Evolutionary conservation across 92 coral and sea anemone genomes (phyloP), one percentile per base, ranked within the genome.

Genomic region (Meandrina meandrites): DNA sequence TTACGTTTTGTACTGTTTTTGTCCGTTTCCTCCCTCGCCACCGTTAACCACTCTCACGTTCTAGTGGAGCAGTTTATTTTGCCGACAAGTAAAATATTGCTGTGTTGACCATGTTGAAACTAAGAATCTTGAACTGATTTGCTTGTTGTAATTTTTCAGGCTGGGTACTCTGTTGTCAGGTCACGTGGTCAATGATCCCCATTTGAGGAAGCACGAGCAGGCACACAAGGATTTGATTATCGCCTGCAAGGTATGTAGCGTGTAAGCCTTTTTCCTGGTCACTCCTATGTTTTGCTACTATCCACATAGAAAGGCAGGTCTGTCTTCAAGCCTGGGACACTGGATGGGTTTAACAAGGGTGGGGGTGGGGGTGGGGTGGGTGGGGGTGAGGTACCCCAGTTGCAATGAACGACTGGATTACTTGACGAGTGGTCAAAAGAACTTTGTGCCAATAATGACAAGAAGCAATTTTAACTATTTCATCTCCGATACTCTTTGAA

Each of bases 231-330:
- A 92, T 19, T 89, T 91, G 82, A 76, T 90, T 76, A 88, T 72
- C 79, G 95, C 99, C 72, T 94, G 94, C 79, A 93, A 93, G 97
- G 99, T 95, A 50, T 67, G 85, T 56, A 40, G 28, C 8, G 32
- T 16, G 0, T 4, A 68, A 15, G 73, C 16, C 17, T 24, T 12
- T 8, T 30, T n/a, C 1, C 73, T 68, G 10, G n/a, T 27, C 17
- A 68, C 73, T 18, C 60, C 60, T 50, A 50, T 13, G 16, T 50
- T 54, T 54, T 54, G 60, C 5, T 1, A 16, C 60, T 54, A 54
- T 54, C 22, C 22, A 15, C 2, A 54, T 2, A 54, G 60, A 18
- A 54, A 48, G 9, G 53, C 9, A 40, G 6, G 45, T 40, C 6
- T 40, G 2, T 40, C 45, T 40, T 40, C 45, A 6, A 40, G 45